Evolutionary conservation across 1,140 invertebrate genomes (phyloP), one percentile per base, ranked within the genome.

Genomic region (Drosophila teissieri): DNA sequence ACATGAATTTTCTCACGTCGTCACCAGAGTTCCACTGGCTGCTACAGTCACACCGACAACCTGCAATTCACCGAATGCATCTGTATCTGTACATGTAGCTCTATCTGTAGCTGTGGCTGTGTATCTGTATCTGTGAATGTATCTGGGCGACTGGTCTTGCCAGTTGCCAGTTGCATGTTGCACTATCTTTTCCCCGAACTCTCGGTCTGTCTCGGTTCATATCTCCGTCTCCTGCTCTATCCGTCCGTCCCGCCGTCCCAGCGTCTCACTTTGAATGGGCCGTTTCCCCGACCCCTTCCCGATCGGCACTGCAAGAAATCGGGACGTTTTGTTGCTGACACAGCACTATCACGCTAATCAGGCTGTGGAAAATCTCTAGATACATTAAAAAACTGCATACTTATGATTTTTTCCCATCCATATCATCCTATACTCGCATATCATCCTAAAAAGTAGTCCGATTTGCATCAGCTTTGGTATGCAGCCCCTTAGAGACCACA

Each of bases 1-100:
- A 79, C 82, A 86, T 86, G 82, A 79, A 82, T 86, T 86, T 86
- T 86, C 82, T 86, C 82, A 83, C 82, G 83, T 86, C 83, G 82
- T 72, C 82, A 86, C 79, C 74, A 76, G 54, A 45, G 78, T 67
- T 64, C 54, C 51, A 55, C 45, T 53, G 65, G 51, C 53, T 48
- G 44, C 37, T 31, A 60, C 39, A 60, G 34, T 54, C 34, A 45
- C 48, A 69, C 39, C 36, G 34, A 51, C 74, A 86, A 78, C 56
- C 63, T 78, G 83, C 78, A 67, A 81, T 85, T 78, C 77, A 76
- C 56, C 72, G 37, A 48, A 70, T 70, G 64, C 40, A 55, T 73
- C 49, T 75, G 70, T 54, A 22, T 56, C 24, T 75, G 40, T 75
- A 53, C 42, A 17, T 45, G 22, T 62, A 11, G 67, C 15, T 65